phyloP scores from a whole-genome alignment of 2,888 invertebrate species.

The Adelognathus sp. region DNA sequence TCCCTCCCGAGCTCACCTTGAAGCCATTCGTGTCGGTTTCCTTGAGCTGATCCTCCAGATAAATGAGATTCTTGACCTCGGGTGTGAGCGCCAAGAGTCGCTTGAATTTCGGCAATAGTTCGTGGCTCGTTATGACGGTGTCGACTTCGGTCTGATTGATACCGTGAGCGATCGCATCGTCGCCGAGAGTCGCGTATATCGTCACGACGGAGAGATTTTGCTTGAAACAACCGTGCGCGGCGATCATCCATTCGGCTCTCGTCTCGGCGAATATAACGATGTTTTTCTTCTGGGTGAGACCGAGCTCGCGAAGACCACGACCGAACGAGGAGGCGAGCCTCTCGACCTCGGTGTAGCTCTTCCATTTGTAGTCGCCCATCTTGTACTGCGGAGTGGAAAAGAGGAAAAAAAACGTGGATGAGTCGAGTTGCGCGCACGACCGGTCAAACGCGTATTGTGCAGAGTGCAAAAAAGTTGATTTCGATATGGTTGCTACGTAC shows the following conservation, averaged over 20 bases:
- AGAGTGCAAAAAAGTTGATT: too few species aligned
- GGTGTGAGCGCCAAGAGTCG: constrained; percentile 88
- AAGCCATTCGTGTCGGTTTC: constrained; percentile 87
- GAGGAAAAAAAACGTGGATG: too few species aligned
- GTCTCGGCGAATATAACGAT: constrained; percentile 98
- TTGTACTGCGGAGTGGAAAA: constrained; percentile 89
- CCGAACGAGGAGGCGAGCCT: constrained; percentile 90
- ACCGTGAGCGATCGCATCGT: constrained; percentile 97
- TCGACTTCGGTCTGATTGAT: constrained; percentile 98
- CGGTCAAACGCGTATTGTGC: neutral
- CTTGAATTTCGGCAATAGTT: constrained; percentile 95
- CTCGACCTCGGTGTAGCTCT: constrained; percentile 90
- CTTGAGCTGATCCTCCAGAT: constrained; percentile 94
- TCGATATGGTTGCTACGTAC: too few species aligned
- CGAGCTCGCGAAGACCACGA: constrained; percentile 91
- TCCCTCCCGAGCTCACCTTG: constrained; percentile 81
- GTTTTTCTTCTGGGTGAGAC: constrained; percentile 88
- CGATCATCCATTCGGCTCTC: constrained; percentile 98
- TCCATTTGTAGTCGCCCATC: constrained; percentile 97
- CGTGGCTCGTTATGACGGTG: constrained; percentile 95
- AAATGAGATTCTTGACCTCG: constrained; percentile 90
- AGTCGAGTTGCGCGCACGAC: constrained; percentile 23
- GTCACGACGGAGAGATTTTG: constrained; percentile 94
- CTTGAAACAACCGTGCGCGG: constrained; percentile 97
- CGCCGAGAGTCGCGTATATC: constrained; percentile 97